These are phyloP conservation scores for Pollimyrus isidori DNA, from an alignment of 2,113 vertebrate genomes.

Conservation along the genomic window DNA sequence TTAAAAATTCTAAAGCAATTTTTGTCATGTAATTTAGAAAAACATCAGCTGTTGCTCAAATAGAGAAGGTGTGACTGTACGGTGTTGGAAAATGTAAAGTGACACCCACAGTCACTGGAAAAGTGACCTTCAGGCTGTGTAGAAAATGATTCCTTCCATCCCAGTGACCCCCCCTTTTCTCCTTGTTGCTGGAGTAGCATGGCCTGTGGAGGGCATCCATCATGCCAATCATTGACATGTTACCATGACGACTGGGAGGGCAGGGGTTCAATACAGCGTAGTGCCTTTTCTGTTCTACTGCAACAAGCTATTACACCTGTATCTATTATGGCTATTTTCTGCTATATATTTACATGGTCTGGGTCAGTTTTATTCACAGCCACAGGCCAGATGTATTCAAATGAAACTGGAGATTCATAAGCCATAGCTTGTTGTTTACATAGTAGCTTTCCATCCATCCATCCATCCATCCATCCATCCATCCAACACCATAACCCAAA, in stretches of 20 bases:
- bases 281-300: neutral
- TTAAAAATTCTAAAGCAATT: neutral
- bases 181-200: neutral
- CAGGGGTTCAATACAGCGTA: neutral
- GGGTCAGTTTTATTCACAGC: neutral
- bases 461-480: too few species aligned
- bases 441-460: neutral
- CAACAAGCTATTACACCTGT: neutral
- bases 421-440: neutral
- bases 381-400: neutral
- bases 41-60: neutral
- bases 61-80: neutral
- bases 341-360: neutral
- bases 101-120: too few species aligned
- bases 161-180: neutral
- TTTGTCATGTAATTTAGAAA: neutral
- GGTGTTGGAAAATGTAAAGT: too few species aligned
- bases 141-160: neutral
- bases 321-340: neutral
- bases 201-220: neutral
- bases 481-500: too few species aligned
- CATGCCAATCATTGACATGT: neutral
- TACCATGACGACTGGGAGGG: neutral
- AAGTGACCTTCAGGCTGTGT: neutral
- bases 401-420: neutral